A percentile compares a stretch with the other conserved stretches of the same genome.
These are phyloP conservation scores for Machaerirhynchus nigripectus DNA, from an alignment of 2,113 vertebrate genomes.

Conservation along the genomic window DNA sequence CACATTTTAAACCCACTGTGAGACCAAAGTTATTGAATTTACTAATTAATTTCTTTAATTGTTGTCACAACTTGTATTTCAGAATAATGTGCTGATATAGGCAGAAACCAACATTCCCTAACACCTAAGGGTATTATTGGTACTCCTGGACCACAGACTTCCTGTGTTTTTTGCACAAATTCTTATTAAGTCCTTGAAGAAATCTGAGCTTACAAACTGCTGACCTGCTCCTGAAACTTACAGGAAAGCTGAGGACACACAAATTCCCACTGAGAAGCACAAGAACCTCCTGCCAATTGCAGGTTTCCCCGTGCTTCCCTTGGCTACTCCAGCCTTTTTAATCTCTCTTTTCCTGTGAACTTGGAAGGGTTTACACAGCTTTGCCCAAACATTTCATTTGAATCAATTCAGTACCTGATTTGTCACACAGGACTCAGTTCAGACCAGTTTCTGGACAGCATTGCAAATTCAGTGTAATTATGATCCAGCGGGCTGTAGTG, in stretches of 20 bases:
- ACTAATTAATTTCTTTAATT: neutral
- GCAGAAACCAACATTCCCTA: neutral
- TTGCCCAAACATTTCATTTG: neutral
- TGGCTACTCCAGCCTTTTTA: neutral
- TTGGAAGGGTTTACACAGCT: neutral
- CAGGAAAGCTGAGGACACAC: neutral
- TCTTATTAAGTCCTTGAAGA: neutral
- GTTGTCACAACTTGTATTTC: neutral
- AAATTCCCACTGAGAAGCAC: neutral
- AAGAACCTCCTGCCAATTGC: neutral
- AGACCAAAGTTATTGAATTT: neutral
- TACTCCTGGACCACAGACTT: neutral
- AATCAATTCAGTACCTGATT: neutral
- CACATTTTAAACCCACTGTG: neutral
- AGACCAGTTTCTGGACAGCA: neutral
- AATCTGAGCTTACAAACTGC: neutral
- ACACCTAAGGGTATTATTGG: neutral
- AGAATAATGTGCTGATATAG: neutral
- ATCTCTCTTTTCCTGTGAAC: neutral
- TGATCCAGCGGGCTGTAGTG: neutral
- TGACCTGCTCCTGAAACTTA: neutral
- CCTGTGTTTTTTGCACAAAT: neutral
- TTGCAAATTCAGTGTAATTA: neutral
- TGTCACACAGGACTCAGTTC: neutral
- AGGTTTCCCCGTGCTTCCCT: neutral